Base-by-base conservation (phyloP, 2,888 invertebrate genomes). In the Sclerodermus sp. region DNA sequence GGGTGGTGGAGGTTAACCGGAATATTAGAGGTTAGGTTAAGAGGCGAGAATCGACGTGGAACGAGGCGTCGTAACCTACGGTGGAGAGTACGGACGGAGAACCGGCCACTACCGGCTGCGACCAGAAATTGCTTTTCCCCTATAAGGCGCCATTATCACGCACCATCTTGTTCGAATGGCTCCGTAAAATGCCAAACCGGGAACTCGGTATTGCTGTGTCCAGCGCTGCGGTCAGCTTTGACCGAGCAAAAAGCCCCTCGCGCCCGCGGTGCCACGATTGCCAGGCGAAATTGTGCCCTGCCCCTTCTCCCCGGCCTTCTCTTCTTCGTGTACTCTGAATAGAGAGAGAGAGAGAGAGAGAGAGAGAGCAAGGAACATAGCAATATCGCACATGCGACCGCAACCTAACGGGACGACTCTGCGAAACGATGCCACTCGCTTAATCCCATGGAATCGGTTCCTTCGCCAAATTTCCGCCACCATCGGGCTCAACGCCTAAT, bases 101-200 rank as follows among this genome's bases (percentile, higher is more conserved):
- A 49, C 47, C 32, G 56, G 42, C 49, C 55, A 45, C 44, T 45
- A 47, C 44, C 48, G 56, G 47, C 53, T 46, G 56, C 55, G 51
- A 60, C 60, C 64, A 68, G 75, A 76, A 76, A 76, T 76, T 76
- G 75, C 74, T 74, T 75, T 73, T 74, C 69, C 68, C 69, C 64
- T 70, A 70, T 73, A 73, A 74, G 72, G 69, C 68, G 64, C 72
- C 71, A 75, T 75, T 76, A 76, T 76, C 74, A 72, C 71, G 74
- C 71, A 71, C 74, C 76, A 76, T 75, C 74, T 74, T 76, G 76
- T 65, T 67, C 67, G 63, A 76, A 76, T 76, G 70, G 74, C 69
- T 70, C 64, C 65, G 74, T 72, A 69, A 73, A 74, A 71, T 63
- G 70, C 66, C 70, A 62, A 70, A 70, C 66, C 65, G 60, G 63